Conservation (phyloP, 2,888 invertebrate species). For the Andrena haemorrhoa region DNA sequence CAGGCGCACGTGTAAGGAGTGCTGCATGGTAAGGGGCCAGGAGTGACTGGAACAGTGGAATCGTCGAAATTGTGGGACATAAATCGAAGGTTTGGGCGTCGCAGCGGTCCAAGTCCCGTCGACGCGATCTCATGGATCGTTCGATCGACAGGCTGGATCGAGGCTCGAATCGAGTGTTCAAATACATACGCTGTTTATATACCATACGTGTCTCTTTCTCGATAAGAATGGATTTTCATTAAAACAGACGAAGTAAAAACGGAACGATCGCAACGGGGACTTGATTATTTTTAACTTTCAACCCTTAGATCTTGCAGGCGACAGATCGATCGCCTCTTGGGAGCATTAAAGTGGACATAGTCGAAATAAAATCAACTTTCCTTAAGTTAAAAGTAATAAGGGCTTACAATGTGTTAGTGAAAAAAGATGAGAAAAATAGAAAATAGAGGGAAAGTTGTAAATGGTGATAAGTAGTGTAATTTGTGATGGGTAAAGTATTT, state of each 20-base stretch:
- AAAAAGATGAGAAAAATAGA: not conserved
- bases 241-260: constrained; percentile 49
- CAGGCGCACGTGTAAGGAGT: constrained; percentile 28
- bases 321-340: not conserved
- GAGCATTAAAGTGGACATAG: not conserved
- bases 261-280: constrained; percentile 10
- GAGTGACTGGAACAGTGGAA: constrained; percentile 14
- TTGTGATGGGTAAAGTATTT: not conserved
- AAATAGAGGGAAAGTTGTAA: too few species aligned
- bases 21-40: constrained; percentile 3
- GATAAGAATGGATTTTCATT: constrained; percentile 52
- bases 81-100: constrained; percentile 4
- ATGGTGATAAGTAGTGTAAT: not conserved
- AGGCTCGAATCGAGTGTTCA: constrained; percentile 45
- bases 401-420: not conserved
- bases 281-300: constrained; percentile 12
- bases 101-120: constrained; percentile 20
- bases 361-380: not conserved
- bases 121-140: not conserved
- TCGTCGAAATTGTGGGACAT: constrained; percentile 7
- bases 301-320: not conserved
- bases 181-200: constrained; percentile 49
- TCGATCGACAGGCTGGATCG: constrained; percentile 25
- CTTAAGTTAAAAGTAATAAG: not conserved
- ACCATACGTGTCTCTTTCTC: constrained; percentile 45